Base-by-base conservation (phyloP, 92 coral and sea anemone species). In the Porites lobata region DNA sequence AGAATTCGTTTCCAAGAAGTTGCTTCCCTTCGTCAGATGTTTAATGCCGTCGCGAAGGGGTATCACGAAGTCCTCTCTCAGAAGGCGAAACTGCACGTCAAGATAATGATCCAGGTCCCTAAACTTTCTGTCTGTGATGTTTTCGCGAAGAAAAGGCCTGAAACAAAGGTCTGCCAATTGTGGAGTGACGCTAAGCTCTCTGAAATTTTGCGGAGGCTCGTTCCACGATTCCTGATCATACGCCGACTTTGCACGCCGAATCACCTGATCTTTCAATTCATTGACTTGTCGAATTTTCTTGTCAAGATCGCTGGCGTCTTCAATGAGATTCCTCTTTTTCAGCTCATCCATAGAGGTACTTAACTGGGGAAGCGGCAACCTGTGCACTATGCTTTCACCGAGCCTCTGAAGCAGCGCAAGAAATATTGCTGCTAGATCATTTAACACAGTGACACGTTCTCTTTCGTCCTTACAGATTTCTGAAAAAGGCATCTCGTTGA, bases 51-150 rank as follows among this genome's bases (percentile, higher is more conserved):
- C 91, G 73, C 98, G 90, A 4, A 95, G 82, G 1, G 92, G 92
- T 18, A 83, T 84, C 63, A 95, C 43, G 18, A 87, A 95, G 83
- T 95, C 98, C 72, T 93, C 98, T 22, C 95, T 66, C 22, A 95
- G 86, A 22, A 95, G 85, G 15, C 96, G 94, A 76, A 91, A 95
- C 85, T 95, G 98, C 17, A 95, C 94, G 76, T 95, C 98, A 8
- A 95, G 81, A 54, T 95, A 95, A 68, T 95, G 96, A 21, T 93
- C 90, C 22, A 93, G 92, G 72, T 77, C 65, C 11, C 75, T 59
- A 71, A 85, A 95, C 26, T 91, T 68, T 9, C 78, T 80, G 38
- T 88, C 85, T 10, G 91, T 88, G 59, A 95, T 74, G 61, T 95
- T 95, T 62, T 64, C 91, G 26, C 98, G 95, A 7, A 95, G 90